Evolutionary conservation across 2,113 vertebrate species (phyloP).

Genomic region (Hippocampus mohnikei): DNA sequence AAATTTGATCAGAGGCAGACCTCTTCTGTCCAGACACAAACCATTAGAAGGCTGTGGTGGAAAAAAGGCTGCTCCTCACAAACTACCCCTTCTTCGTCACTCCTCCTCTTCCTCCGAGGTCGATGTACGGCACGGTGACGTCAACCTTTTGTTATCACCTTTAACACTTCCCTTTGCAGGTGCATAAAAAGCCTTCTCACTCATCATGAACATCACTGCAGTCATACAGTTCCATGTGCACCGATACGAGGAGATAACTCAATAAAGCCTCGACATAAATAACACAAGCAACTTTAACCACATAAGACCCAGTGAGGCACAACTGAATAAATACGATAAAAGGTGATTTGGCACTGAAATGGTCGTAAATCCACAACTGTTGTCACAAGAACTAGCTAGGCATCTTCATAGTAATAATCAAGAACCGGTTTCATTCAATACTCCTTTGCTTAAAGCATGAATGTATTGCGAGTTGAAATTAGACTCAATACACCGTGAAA

Average conservation of each 20-base stretch:
- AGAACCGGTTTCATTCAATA: slow-evolving; percentile 24
- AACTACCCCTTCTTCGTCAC: slow-evolving; percentile 29
- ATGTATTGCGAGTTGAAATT: not conserved
- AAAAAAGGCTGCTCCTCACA: slow-evolving; percentile 34
- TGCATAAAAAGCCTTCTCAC: slow-evolving; percentile 37
- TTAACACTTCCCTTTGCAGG: slow-evolving; percentile 67
- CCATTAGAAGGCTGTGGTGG: slow-evolving; percentile 46
- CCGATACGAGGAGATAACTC: not conserved
- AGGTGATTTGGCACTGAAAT: not conserved
- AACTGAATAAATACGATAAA: not conserved
- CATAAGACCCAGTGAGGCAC: not conserved
- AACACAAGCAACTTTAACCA: not conserved
- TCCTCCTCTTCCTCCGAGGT: slow-evolving; percentile 46
- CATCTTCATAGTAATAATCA: slow-evolving; percentile 18
- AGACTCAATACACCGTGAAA: not conserved
- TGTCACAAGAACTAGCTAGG: slow-evolving; percentile 17
- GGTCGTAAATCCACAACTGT: not conserved
- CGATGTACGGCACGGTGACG: slow-evolving; percentile 71
- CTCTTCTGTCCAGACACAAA: slow-evolving; percentile 56
- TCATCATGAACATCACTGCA: not conserved
- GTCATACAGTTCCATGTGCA: not conserved
- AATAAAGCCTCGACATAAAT: not conserved
- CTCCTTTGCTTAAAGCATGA: not conserved
- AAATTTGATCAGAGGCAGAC: slow-evolving; percentile 63
- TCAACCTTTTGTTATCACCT: slow-evolving; percentile 80